Evolutionary conservation across 2,113 vertebrate species (phyloP), one percentile per base, ranked within the genome.

Genomic region (Syngnathus scovelli): DNA sequence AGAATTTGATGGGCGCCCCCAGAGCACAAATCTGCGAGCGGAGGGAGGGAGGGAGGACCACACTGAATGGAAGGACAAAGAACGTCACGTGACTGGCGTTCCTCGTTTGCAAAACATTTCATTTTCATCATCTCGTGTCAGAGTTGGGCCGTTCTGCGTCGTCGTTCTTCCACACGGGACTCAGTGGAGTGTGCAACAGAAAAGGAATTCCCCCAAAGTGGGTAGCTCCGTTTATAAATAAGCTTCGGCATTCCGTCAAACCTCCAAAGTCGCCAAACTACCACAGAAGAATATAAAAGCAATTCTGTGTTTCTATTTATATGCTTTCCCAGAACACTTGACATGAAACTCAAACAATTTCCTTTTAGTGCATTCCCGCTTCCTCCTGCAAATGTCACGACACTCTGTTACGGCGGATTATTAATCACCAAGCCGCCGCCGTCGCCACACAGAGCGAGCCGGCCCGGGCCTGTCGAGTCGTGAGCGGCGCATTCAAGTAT

Each of bases 401-500:
- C 67, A 56, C 66, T 46, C 48, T 59, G 41, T 67, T 64, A 3
- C 38, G 61, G 68, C 63, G 44, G 54, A 64, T 64, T n/a, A 71
- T 76, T 72, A 68, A 59, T 43, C 60, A 65, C 46, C 1, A 2
- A 13, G 0, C 4, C 16, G n/a, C 27, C 27, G 27, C 27, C 27
- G 27, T 33, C 27, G 27, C 27, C 66, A 75, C 70, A 77, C 68
- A 79, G 68, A 82, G 74, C 70, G 48, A 69, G 41, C 79, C 12
- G 46, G 83, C 65, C 74, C 52, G 5, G 79, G 77, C 84, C 71
- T 82, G 87, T 80, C 59, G 15, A 64, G 75, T 33, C 76, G 71
- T 56, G 69, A 67, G 77, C 63, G 77, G 74, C 79, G 65, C 77
- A 89, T 89, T 87, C 83, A 87, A 87, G 86, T 86, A 87, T 88